Conservation (phyloP, 2,888 invertebrate species). For the Pedicia rivosa region DNA sequence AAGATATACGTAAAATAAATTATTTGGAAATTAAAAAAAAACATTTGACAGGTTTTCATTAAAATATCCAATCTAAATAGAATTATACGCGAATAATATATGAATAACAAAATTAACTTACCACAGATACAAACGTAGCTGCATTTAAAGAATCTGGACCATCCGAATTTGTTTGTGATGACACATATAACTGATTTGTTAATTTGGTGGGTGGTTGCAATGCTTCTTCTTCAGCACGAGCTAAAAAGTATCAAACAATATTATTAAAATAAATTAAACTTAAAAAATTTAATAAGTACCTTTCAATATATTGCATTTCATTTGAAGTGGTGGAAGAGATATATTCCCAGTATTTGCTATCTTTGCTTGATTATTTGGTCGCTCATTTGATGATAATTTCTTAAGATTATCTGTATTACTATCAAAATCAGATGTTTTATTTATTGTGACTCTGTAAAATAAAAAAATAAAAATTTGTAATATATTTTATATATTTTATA, state of each 20-base stretch:
- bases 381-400: slow-evolving; percentile 42
- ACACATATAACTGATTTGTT: slow-evolving; percentile 41
- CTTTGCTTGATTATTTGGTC: slow-evolving; percentile 55
- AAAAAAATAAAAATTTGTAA: slow-evolving; percentile 19
- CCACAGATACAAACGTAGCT: slow-evolving; percentile 62
- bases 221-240: slow-evolving; percentile 50
- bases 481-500: too few relatives aligned
- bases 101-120: slow-evolving; percentile 32
- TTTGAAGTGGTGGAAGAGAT: slow-evolving; percentile 73
- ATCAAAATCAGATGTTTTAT: slow-evolving; percentile 31
- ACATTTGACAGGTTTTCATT: too few relatives aligned
- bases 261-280: slow-evolving; percentile 32
- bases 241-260: slow-evolving; percentile 25
- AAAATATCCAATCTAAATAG: too few relatives aligned
- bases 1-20: too few relatives aligned
- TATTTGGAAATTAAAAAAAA: too few relatives aligned
- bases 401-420: slow-evolving; percentile 51
- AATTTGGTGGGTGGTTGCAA: slow-evolving; percentile 32
- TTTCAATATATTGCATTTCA: slow-evolving; percentile 91
- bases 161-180: slow-evolving; percentile 27
- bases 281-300: slow-evolving; percentile 35
- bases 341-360: slow-evolving; percentile 44
- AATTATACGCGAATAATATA: too few relatives aligned
- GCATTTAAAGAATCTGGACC: slow-evolving; percentile 36
- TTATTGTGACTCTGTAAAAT: slow-evolving; percentile 27